phyloP scores from a whole-genome alignment of 2,888 invertebrate species.

The Plebejus melissa region DNA sequence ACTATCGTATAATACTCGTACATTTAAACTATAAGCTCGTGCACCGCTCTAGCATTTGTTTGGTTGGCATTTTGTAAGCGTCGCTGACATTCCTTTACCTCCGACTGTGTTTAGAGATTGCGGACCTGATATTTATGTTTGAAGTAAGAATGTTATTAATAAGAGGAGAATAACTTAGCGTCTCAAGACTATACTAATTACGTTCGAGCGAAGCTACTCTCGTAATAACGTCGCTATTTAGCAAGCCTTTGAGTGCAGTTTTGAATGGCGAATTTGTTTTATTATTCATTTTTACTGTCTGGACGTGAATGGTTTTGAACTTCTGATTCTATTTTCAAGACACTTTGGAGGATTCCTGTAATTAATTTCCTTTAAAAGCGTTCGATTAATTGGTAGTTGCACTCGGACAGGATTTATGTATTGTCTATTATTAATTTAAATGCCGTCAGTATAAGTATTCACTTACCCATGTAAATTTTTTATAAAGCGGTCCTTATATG shows the following conservation, averaged over 20 bases:
- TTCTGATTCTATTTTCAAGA: conserved; percentile 22
- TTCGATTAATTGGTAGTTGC: neutral
- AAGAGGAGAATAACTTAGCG: conserved; percentile 42
- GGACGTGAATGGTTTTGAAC: conserved; percentile 27
- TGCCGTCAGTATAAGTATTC: neutral
- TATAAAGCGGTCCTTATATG: no score
- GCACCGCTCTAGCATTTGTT: conserved; percentile 24
- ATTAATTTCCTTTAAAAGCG: conserved; percentile 2
- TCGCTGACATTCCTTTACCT: conserved; percentile 37
- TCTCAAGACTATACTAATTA: conserved; percentile 49
- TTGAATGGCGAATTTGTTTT: conserved; percentile 35
- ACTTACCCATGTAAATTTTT: neutral
- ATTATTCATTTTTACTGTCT: conserved; percentile 38
- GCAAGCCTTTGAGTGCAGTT: conserved; percentile 42
- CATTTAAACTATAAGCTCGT: conserved; percentile 3
- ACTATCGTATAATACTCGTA: neutral
- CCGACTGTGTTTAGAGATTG: conserved; percentile 38
- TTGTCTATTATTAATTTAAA: neutral
- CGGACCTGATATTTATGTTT: conserved; percentile 39
- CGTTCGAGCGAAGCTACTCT: conserved; percentile 39
- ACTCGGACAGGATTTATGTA: neutral
- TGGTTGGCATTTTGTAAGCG: conserved; percentile 32
- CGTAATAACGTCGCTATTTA: conserved; percentile 34
- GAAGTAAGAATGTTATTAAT: conserved; percentile 45
- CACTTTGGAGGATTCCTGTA: conserved; percentile 11